A percentile compares a stretch with the other conserved stretches of the same genome.
These are phyloP conservation scores for Polyergus mexicanus DNA, from an alignment of 1,140 invertebrate genomes.

Conservation along the genomic window DNA sequence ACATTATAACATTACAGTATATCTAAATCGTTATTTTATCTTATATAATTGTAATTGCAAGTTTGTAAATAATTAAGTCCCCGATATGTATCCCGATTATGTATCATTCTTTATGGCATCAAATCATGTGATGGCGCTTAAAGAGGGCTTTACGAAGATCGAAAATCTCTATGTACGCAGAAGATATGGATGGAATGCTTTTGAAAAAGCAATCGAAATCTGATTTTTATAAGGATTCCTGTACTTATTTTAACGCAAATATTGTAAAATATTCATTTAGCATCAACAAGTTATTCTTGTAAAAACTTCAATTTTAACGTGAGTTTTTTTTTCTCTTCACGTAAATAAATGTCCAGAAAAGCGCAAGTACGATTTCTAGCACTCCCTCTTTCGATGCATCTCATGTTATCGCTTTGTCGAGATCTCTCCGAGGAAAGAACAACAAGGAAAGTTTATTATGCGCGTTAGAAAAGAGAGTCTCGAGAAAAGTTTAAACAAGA, in stretches of 20 bases:
- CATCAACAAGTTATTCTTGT: background rate
- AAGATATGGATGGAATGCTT: too few species aligned
- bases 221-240: background rate
- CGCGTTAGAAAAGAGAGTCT: background rate
- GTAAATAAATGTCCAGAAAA: slow-evolving; percentile 6
- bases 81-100: background rate
- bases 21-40: background rate
- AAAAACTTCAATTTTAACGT: too few species aligned
- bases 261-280: background rate
- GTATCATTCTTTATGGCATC: background rate
- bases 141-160: slow-evolving; percentile 38
- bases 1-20: background rate
- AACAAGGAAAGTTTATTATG: slow-evolving; percentile 42
- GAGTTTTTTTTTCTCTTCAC: background rate
- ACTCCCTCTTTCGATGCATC: background rate
- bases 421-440: slow-evolving; percentile 56
- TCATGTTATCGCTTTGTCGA: slow-evolving; percentile 61
- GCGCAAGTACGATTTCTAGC: background rate
- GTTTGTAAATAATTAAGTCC: background rate
- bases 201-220: background rate
- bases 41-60: background rate
- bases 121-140: background rate
- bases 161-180: background rate
- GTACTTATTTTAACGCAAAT: background rate
- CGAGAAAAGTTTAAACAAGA: background rate